phyloP scores from a whole-genome alignment of 2,888 invertebrate genomes.

The Drosophila tripunctata region DNA sequence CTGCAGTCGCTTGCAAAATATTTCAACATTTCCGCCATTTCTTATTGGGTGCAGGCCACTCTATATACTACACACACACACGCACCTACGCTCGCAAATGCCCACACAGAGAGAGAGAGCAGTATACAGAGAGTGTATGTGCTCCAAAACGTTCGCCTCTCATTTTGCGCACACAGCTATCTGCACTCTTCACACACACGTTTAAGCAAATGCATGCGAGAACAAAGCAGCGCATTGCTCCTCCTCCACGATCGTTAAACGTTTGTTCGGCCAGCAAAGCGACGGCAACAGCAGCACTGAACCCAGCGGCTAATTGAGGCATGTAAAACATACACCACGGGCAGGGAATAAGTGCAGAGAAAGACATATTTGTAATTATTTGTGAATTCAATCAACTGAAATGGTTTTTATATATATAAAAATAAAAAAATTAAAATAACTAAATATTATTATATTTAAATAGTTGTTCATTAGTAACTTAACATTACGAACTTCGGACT shows the following conservation, averaged over 20 bases:
- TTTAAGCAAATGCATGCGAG: background rate
- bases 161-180: slow-evolving; percentile 25
- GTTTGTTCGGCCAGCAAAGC: slow-evolving; percentile 31
- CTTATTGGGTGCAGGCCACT: slow-evolving; percentile 62
- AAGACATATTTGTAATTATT: too few species aligned
- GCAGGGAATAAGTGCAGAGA: too few species aligned
- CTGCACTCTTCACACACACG: slow-evolving; percentile 53
- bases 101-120: background rate
- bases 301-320: slow-evolving; percentile 26
- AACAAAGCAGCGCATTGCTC: slow-evolving; percentile 42
- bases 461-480: background rate
- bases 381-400: slow-evolving; percentile 3
- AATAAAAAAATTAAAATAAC: background rate
- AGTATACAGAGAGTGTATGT: slow-evolving; percentile 2
- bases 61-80: slow-evolving; percentile 48
- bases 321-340: slow-evolving; percentile 8
- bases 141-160: slow-evolving; percentile 39
- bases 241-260: slow-evolving; percentile 54
- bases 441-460: background rate
- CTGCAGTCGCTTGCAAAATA: slow-evolving; percentile 45
- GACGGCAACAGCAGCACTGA: slow-evolving; percentile 25
- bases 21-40: slow-evolving; percentile 73
- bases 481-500: background rate
- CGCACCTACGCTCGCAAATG: slow-evolving; percentile 6
- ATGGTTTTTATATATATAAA: background rate